A percentile compares a stretch with the other conserved stretches of the same genome.
Conservation (phyloP, 2,113 vertebrate genomes). For the Xenus cinereus region DNA sequence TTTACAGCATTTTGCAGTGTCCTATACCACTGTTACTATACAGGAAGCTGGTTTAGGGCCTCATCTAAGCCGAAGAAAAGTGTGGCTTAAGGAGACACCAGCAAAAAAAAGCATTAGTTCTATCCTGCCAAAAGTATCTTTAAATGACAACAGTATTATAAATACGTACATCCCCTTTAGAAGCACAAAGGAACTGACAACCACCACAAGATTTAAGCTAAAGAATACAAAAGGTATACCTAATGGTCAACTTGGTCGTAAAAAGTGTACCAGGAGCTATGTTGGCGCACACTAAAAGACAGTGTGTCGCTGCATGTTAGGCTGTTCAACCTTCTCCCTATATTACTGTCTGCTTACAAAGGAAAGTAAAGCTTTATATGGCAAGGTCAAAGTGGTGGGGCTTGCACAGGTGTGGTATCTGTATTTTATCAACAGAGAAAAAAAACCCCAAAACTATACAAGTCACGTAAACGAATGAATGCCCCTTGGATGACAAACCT, state of each 20-base stretch:
- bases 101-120: not conserved
- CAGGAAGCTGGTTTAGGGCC: not conserved
- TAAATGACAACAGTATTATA: not conserved
- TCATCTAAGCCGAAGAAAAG: not conserved
- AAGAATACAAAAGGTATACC: not conserved
- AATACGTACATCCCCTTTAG: not conserved
- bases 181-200: not conserved
- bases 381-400: not conserved
- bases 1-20: not conserved
- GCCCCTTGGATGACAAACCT: not conserved
- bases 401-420: not conserved
- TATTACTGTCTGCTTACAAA: not conserved
- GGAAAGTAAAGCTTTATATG: not conserved
- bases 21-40: not conserved
- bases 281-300: not conserved
- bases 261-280: not conserved
- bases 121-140: not conserved
- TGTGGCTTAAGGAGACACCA: not conserved
- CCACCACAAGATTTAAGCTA: not conserved
- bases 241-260: not conserved
- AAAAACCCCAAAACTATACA: not conserved
- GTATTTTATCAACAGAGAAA: not conserved
- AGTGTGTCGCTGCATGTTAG: rapidly evolving
- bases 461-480: not conserved
- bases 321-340: not conserved